These are phyloP conservation scores for Propsilocerus akamusi DNA, from an alignment of 1,140 invertebrate genomes.

Conservation along the genomic window DNA sequence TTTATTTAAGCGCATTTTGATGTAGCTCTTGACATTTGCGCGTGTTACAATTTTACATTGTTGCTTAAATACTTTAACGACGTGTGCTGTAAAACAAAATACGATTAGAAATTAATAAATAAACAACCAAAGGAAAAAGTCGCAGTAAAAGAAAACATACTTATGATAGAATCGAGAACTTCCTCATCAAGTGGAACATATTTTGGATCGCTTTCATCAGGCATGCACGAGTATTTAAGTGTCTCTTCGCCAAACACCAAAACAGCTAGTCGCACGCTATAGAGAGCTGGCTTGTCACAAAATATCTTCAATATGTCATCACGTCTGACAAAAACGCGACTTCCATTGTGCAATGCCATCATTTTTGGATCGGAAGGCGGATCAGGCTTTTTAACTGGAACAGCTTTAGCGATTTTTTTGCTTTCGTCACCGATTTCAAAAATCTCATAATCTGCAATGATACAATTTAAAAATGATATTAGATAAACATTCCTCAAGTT, in stretches of 20 bases:
- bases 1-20: too few species aligned
- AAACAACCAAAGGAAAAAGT: not conserved
- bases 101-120: not conserved
- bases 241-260: not conserved
- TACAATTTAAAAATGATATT: too few species aligned
- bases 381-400: too few species aligned
- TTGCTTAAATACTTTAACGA: not conserved
- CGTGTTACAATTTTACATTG: not conserved
- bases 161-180: not conserved
- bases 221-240: not conserved
- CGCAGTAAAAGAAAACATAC: not conserved
- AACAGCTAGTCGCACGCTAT: not conserved
- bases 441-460: too few species aligned
- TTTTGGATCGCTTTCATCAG: not conserved
- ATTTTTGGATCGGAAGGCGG: not conserved
- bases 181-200: not conserved
- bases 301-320: not conserved
- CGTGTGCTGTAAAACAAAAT: not conserved
- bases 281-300: not conserved
- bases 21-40: too few species aligned
- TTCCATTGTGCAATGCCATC: not conserved
- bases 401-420: too few species aligned
- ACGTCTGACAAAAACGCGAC: not conserved
- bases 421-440: too few species aligned
- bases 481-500: too few species aligned